Conservation (phyloP, 1,140 invertebrate genomes). For the Anastatus disparis region DNA sequence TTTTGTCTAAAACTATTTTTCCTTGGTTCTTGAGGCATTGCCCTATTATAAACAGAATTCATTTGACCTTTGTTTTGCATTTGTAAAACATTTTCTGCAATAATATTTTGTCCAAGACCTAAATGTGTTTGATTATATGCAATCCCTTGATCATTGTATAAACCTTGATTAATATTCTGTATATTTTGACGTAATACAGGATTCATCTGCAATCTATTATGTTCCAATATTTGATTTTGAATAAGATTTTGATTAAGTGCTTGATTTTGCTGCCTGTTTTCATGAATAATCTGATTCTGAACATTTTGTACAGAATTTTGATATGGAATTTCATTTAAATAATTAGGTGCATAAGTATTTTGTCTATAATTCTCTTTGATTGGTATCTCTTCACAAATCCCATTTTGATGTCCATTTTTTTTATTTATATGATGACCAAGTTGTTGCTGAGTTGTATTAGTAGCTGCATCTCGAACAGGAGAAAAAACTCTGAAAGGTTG, state of each 20-base stretch:
- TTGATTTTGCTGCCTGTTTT: conserved; percentile 65
- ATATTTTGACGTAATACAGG: conserved; percentile 50
- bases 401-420: conserved; percentile 47
- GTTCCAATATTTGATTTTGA: conserved; percentile 55
- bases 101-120: conserved; percentile 40
- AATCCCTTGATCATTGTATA: conserved; percentile 36
- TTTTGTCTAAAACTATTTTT: conserved; percentile 51
- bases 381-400: conserved; percentile 47
- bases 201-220: conserved; percentile 49
- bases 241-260: conserved; percentile 55
- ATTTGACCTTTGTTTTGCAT: conserved; percentile 49
- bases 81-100: conserved; percentile 50
- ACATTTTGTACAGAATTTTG: conserved; percentile 65
- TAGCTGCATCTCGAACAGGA: conserved; percentile 59
- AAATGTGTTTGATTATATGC: conserved; percentile 35
- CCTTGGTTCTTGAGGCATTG: conserved; percentile 60
- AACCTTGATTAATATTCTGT: conserved; percentile 48
- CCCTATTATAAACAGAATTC: conserved; percentile 47
- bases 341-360: conserved; percentile 49
- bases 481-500: conserved; percentile 59
- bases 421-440: conserved; percentile 42
- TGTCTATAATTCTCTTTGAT: conserved; percentile 47
- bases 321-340: conserved; percentile 51
- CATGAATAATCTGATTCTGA: conserved; percentile 65
- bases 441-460: conserved; percentile 55